Evolutionary conservation across 2,797 vertebrate species (phyloP).

Genomic region (Ctenopoma multispine): DNA sequence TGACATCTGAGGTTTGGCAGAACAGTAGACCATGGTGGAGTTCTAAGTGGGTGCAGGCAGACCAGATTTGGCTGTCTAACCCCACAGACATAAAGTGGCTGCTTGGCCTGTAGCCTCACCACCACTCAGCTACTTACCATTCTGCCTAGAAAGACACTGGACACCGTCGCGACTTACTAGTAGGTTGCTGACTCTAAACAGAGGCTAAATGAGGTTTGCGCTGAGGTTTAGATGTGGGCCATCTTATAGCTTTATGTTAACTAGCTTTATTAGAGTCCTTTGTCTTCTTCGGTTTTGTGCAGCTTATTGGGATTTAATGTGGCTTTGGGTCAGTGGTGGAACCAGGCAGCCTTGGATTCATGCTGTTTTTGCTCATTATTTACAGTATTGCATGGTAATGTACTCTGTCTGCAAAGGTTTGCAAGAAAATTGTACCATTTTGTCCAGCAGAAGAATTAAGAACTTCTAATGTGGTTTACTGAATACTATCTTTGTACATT

Average conservation of each 20-base stretch:
- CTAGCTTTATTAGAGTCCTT: slow-evolving; percentile 59
- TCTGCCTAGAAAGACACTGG: slow-evolving; percentile 51
- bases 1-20: slow-evolving; percentile 79
- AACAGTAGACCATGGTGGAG: slow-evolving; percentile 61
- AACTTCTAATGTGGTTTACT: slow-evolving; percentile 25
- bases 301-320: slow-evolving; percentile 55
- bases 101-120: slow-evolving; percentile 66
- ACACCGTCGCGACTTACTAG: slow-evolving; percentile 56
- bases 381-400: slow-evolving; percentile 19
- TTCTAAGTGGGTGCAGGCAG: slow-evolving; percentile 67
- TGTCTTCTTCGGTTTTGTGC: slow-evolving; percentile 54
- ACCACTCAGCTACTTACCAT: slow-evolving; percentile 52
- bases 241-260: slow-evolving; percentile 49
- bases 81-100: slow-evolving; percentile 71
- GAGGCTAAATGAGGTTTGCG: slow-evolving; percentile 58
- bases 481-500: neutral
- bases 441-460: slow-evolving; percentile 8
- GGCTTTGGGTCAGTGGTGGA: slow-evolving; percentile 44
- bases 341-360: slow-evolving; percentile 24
- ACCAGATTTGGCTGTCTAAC: slow-evolving; percentile 74
- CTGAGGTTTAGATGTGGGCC: slow-evolving; percentile 45
- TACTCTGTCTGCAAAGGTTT: slow-evolving; percentile 11
- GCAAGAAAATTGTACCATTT: slow-evolving; percentile 7
- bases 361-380: slow-evolving; percentile 43
- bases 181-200: slow-evolving; percentile 48